A percentile compares a stretch with the other conserved stretches of the same genome.
phyloP scores from a whole-genome alignment of 2,113 vertebrate genomes.

The Megaleporinus macrocephalus region DNA sequence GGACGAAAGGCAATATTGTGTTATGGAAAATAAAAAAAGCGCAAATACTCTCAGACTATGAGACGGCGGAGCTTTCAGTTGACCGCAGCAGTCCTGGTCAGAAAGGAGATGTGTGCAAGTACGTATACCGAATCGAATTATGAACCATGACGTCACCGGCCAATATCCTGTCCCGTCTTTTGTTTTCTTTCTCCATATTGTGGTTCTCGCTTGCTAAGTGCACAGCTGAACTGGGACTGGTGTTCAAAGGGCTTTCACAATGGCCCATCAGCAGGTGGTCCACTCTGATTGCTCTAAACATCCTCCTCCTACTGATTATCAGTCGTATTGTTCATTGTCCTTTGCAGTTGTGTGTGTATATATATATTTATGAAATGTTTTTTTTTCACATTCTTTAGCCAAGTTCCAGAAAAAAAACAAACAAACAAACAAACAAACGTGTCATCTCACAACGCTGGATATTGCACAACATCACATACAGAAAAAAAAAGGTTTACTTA shows the following conservation, averaged over 20 bases:
- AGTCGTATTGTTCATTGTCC: constrained; percentile 26
- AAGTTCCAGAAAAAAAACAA: constrained; percentile 1
- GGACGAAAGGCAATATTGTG: constrained; percentile 48
- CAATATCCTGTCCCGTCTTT: constrained; percentile 2
- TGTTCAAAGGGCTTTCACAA: not conserved
- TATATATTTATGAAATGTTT: not conserved
- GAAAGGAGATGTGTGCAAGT: not conserved
- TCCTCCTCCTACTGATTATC: not conserved
- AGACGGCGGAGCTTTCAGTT: constrained; percentile 33
- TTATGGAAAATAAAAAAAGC: constrained; percentile 28
- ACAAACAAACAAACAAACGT: constrained; percentile 32
- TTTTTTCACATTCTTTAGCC: constrained; percentile 37
- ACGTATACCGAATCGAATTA: constrained; percentile 11
- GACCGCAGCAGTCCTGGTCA: constrained; percentile 13
- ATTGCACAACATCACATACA: constrained; percentile 57
- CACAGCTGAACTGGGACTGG: not conserved
- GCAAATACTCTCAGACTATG: constrained; percentile 42
- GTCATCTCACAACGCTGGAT: constrained; percentile 40
- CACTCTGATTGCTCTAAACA: not conserved
- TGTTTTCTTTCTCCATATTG: not conserved
- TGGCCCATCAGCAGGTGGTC: not conserved
- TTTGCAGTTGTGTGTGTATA: constrained; percentile 5
- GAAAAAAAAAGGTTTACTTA: constrained; percentile 26
- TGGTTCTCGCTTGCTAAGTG: not conserved
- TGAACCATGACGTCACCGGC: constrained; percentile 23